Base-by-base conservation (phyloP, 2,113 vertebrate species). In the Chamaetylas fuelleborni region DNA sequence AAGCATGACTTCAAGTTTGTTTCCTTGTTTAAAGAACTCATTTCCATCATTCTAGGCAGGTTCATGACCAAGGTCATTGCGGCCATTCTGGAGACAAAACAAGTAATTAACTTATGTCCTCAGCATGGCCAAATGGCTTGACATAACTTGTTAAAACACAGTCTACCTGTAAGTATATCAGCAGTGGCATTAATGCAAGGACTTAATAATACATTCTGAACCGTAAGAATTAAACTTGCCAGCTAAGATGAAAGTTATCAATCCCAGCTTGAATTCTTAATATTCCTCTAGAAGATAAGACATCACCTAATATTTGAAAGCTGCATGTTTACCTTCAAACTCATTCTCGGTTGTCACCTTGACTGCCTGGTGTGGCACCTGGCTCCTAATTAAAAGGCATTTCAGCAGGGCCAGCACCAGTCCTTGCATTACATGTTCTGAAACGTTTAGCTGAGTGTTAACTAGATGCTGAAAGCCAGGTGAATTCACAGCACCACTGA, bases 391-490 rank as follows among this genome's bases (percentile, higher is more conserved):
- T 85, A 95, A 88, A 88, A 92, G 58, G 47, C 47, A n/a, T 83
- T 92, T 81, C 31, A 36, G 62, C 73, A 40, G 2, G 61, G 64
- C 36, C 77, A 96, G 92, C 73, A 61, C 40, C 72, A 64, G 50
- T 24, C 76, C 38, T 82, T 57, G 65, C 29, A 14, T 81, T 61
- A 2, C 51, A 25, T 9, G n/a, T 73, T 80, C 83, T 38, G 66
- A 94, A 81, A 48, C 3, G 3, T 70, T 91, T 53, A 91, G 81
- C 47, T 65, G 89, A 64, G 47, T 69, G 58, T 67, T 92, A 77
- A 94, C 76, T 33, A 62, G 66, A 42, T 90, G 83, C 86, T 95
- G 91, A 83, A 94, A 89, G 82, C 70, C 91, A 81, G 88, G 69
- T 93, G 73, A 93, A 93, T 89, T 86, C 66, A 61, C 69, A 79